Evolutionary conservation across 2,888 invertebrate species (phyloP).

Genomic region (Leptinotarsa peninsularis): DNA sequence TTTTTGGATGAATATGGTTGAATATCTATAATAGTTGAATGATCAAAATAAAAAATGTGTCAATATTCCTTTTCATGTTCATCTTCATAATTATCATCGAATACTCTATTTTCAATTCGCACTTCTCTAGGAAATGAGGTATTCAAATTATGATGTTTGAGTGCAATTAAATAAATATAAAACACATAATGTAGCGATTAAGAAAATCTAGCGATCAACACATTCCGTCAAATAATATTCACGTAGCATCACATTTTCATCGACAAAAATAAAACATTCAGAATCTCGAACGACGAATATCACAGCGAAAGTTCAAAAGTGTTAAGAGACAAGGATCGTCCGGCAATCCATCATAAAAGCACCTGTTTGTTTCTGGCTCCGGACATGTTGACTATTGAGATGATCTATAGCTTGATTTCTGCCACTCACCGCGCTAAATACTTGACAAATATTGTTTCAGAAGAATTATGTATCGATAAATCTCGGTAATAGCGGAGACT

Average conservation of each 20-base stretch:
- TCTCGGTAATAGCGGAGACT: constrained; percentile 62
- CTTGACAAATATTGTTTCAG: constrained; percentile 65
- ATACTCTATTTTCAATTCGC: too few relatives aligned
- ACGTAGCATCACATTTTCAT: not conserved
- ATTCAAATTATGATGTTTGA: too few relatives aligned
- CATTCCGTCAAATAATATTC: too few relatives aligned
- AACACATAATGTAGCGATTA: too few relatives aligned
- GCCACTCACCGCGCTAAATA: constrained; percentile 62
- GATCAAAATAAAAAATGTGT: too few relatives aligned
- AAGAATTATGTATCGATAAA: constrained; percentile 67
- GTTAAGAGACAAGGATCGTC: constrained; percentile 10
- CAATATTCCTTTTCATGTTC: too few relatives aligned
- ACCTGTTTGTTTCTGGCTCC: constrained; percentile 61
- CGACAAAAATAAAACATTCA: not conserved
- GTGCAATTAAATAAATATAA: too few relatives aligned
- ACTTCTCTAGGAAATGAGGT: too few relatives aligned
- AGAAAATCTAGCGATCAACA: too few relatives aligned
- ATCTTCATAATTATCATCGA: too few relatives aligned
- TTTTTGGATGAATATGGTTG: too few relatives aligned
- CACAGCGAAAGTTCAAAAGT: constrained; percentile 14
- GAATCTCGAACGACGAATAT: not conserved
- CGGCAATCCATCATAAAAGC: constrained; percentile 64
- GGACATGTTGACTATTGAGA: constrained; percentile 64
- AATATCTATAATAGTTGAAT: too few relatives aligned
- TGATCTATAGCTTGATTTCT: constrained; percentile 64